Evolutionary conservation across 2,113 vertebrate species (phyloP), one percentile per base, ranked within the genome.

Genomic region (Noctilio leporinus): DNA sequence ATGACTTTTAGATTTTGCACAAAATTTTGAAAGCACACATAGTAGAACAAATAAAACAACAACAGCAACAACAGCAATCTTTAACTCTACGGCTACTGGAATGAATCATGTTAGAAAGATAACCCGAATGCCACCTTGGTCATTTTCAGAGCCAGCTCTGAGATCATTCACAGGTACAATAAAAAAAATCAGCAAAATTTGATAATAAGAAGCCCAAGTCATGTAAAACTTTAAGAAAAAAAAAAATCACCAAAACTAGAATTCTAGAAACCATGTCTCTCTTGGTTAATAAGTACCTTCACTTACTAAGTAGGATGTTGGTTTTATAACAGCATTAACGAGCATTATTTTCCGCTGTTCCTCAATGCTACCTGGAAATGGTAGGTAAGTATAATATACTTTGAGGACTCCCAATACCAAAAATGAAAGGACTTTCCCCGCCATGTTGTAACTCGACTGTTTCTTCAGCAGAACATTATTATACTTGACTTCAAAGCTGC

Each of bases 341-440:
- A 99, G 0, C 98, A 99, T 99, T 83, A 99, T 95, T 30, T 98
- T 99, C 98, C 99, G 98, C 96, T 97, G 97, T 92, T 99, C 97
- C 2, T 98, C 99, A 0, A 99, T 45, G 16, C 98, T 98, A 67
- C 98, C 98, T 0, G 98, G 99, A 33, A 99, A 38, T 0, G 99
- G 98, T 10, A 26, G 98, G 40, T 99, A 99, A 67, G 99, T 59
- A 28, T 98, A 99, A 97, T 99, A 99, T 5, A 98, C 98, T 0
- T 98, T 38, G 1, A 99, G 96, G 62, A 97, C 96, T 12, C 98
- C 93, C 43, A 98, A n/a, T 0, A 98, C 87, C 47, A 98, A 86
- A 99, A 38, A 77, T 97, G 89, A n/a, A 98, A 97, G 83, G 97
- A 97, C 97, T 96, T 98, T 83, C 95, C 89, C 98, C 98, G n/a